Conservation (phyloP, 2,113 vertebrate genomes). For the Phalacrocorax brasilianus region DNA sequence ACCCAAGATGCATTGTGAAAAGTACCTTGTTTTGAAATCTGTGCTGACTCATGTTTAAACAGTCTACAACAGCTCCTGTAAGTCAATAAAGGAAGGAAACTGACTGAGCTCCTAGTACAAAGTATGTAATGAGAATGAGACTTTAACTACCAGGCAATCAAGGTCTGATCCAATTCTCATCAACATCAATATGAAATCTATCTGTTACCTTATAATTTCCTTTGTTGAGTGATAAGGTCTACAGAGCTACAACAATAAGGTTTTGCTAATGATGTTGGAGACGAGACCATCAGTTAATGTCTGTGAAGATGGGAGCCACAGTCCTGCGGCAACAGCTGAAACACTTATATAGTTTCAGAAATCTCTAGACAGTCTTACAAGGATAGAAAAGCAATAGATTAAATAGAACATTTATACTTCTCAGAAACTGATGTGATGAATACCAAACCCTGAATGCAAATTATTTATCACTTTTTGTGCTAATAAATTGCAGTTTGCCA, state of each 20-base stretch:
- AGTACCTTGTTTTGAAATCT: background rate
- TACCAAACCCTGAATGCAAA: background rate
- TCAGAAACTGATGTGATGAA: background rate
- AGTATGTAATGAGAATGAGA: background rate
- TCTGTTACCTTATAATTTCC: background rate
- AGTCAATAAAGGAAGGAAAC: slow-evolving; percentile 26
- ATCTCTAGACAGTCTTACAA: background rate
- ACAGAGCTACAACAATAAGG: background rate
- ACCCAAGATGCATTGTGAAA: background rate
- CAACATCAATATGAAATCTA: slow-evolving; percentile 9
- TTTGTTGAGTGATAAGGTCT: background rate
- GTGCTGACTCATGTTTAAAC: background rate
- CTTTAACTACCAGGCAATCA: background rate
- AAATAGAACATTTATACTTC: background rate
- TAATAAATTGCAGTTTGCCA: background rate
- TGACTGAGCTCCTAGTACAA: background rate
- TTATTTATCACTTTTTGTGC: background rate
- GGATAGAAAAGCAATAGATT: background rate
- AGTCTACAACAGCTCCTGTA: background rate
- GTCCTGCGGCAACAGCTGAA: background rate
- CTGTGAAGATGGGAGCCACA: background rate
- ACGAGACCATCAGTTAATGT: background rate
- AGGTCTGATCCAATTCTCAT: background rate
- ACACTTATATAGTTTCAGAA: background rate
- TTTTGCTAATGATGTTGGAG: background rate